Conservation (phyloP, 2,888 invertebrate species). For the Brachypterus glaber region DNA sequence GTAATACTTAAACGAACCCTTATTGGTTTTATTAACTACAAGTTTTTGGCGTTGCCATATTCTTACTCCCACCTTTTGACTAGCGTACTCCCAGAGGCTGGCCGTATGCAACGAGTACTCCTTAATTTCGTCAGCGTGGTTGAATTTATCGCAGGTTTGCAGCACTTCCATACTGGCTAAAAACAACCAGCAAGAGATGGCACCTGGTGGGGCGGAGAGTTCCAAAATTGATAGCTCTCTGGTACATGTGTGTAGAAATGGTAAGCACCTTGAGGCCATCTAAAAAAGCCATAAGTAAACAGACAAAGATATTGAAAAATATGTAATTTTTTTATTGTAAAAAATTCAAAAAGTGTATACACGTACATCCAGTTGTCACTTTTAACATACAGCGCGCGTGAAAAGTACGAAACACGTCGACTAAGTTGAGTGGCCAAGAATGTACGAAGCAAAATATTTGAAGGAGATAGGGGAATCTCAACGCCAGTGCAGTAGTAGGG, state of each 20-base stretch:
- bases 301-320: conserved; percentile 5
- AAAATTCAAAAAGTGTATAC: not conserved
- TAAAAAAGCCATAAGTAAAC: conserved; percentile 26
- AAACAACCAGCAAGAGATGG: conserved; percentile 87
- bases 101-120: conserved; percentile 79
- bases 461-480: too few relatives aligned
- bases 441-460: too few relatives aligned
- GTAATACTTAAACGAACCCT: too few relatives aligned
- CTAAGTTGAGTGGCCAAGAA: too few relatives aligned
- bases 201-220: conserved; percentile 69
- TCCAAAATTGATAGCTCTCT: conserved; percentile 77
- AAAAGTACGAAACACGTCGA: too few relatives aligned
- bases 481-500: too few relatives aligned
- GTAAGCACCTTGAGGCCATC: conserved; percentile 82
- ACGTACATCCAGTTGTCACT: too few relatives aligned
- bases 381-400: too few relatives aligned
- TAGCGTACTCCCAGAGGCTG: conserved; percentile 76
- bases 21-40: too few relatives aligned
- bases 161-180: conserved; percentile 80
- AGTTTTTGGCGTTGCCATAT: too few relatives aligned
- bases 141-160: conserved; percentile 64
- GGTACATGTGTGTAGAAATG: conserved; percentile 82
- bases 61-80: conserved; percentile 44
- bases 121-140: conserved; percentile 57
- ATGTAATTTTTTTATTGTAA: not conserved